Percentiles rank a stretch among this genome's conserved stretches.
These are phyloP conservation scores for Phalacrocorax carbo DNA, from an alignment of 2,113 vertebrate species.

Conservation along the genomic window DNA sequence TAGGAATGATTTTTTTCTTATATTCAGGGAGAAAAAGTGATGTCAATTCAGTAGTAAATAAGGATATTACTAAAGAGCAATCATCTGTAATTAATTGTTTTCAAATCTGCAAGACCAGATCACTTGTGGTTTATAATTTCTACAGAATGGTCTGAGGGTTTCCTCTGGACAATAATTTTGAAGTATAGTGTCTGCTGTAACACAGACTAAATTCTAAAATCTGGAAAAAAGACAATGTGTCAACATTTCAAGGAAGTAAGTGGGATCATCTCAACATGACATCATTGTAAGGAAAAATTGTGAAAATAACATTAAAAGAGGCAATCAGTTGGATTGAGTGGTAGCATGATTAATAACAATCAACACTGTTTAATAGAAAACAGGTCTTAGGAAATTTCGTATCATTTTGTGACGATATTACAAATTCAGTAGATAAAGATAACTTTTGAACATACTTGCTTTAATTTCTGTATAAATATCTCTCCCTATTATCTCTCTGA, in stretches of 20 bases:
- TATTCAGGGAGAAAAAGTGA: not conserved
- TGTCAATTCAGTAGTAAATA: not conserved
- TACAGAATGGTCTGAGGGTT: not conserved
- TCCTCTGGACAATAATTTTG: not conserved
- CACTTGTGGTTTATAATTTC: not conserved
- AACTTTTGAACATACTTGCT: conserved; percentile 46
- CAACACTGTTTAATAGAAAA: conserved; percentile 60
- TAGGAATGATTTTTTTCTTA: not conserved
- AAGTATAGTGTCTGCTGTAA: not conserved
- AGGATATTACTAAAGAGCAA: not conserved
- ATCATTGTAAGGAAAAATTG: conserved; percentile 17
- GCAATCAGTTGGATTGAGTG: conserved; percentile 54
- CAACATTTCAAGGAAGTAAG: conserved; percentile 3
- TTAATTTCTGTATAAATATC: conserved; percentile 46
- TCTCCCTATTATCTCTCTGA: not conserved
- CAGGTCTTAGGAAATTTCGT: conserved; percentile 11
- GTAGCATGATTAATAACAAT: conserved; percentile 61
- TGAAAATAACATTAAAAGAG: conserved; percentile 46
- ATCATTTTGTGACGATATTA: conserved; percentile 59
- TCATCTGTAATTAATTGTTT: not conserved
- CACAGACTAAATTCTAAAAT: not conserved
- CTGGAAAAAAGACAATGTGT: not conserved
- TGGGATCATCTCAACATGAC: conserved; percentile 4
- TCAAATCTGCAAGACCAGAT: not conserved
- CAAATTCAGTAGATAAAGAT: conserved; percentile 51